Percentiles rank a stretch among this genome's conserved stretches.
Evolutionary conservation across 2,888 invertebrate genomes (phyloP).

Genomic region (Tenthredo scrophulariae): DNA sequence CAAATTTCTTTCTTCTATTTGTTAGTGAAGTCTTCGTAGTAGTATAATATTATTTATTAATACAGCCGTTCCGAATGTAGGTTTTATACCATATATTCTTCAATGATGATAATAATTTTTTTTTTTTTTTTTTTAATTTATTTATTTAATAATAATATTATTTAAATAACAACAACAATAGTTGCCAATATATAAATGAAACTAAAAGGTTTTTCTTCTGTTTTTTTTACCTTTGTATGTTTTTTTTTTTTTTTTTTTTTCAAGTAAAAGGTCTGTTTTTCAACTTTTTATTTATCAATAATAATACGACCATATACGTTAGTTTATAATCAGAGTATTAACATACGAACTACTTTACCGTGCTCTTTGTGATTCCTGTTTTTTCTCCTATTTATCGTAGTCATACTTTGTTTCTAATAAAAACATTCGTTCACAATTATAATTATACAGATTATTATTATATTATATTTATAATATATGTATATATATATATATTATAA

Average conservation of each 20-base stretch:
- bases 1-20: background rate
- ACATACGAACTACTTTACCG: slow-evolving; percentile 74
- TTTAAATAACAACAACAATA: slow-evolving; percentile 3
- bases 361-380: slow-evolving; percentile 65
- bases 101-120: background rate
- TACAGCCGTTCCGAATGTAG: background rate
- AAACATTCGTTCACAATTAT: slow-evolving; percentile 36
- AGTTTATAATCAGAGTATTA: background rate
- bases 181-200: slow-evolving; percentile 4
- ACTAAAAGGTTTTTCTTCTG: background rate
- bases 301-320: background rate
- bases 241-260: background rate
- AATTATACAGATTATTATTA: slow-evolving; percentile 1
- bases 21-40: background rate
- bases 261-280: background rate
- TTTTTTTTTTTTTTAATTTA: background rate
- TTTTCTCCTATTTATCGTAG: background rate
- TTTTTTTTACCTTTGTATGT: background rate
- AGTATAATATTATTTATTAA: background rate
- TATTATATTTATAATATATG: background rate
- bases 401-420: slow-evolving; percentile 13
- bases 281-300: background rate
- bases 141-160: background rate
- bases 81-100: background rate
- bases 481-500: background rate